phyloP scores from a whole-genome alignment of 2,797 vertebrate species.

The Sebastes kiyomatsui region DNA sequence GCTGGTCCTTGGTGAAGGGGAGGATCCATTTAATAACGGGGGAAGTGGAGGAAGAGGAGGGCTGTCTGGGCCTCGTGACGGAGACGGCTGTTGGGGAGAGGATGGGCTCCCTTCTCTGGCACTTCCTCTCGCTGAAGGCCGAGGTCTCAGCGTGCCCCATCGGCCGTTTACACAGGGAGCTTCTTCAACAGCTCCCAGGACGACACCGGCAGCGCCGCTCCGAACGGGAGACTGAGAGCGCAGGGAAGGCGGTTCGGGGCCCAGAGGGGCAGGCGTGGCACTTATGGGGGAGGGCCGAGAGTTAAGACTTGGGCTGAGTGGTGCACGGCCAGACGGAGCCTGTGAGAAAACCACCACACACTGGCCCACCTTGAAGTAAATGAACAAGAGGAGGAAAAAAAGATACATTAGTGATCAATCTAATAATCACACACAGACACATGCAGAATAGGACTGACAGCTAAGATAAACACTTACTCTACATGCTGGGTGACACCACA shows the following conservation, averaged over 20 bases:
- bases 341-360: slow-evolving; percentile 99
- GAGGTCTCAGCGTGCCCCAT: slow-evolving; percentile 94
- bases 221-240: slow-evolving; percentile 93
- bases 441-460: not conserved
- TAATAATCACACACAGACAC: not conserved
- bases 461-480: slow-evolving; percentile 78
- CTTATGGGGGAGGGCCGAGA: slow-evolving; percentile 98
- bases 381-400: not conserved
- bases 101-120: slow-evolving; percentile 93
- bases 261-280: slow-evolving; percentile 90
- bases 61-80: slow-evolving; percentile 87
- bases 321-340: slow-evolving; percentile 94
- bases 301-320: slow-evolving; percentile 96
- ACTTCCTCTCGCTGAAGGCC: slow-evolving; percentile 86
- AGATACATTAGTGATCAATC: not conserved
- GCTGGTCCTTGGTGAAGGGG: slow-evolving; percentile 90
- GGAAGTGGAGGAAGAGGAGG: slow-evolving; percentile 85
- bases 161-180: slow-evolving; percentile 96
- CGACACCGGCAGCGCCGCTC: slow-evolving; percentile 76
- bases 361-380: slow-evolving; percentile 89
- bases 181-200: slow-evolving; percentile 87
- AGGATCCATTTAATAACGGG: slow-evolving; percentile 89
- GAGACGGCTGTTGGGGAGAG: slow-evolving; percentile 86
- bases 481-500: slow-evolving; percentile 98
- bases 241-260: slow-evolving; percentile 89